Base-by-base conservation (phyloP, 2,797 vertebrate species). In the Enteromius trimaculatus region DNA sequence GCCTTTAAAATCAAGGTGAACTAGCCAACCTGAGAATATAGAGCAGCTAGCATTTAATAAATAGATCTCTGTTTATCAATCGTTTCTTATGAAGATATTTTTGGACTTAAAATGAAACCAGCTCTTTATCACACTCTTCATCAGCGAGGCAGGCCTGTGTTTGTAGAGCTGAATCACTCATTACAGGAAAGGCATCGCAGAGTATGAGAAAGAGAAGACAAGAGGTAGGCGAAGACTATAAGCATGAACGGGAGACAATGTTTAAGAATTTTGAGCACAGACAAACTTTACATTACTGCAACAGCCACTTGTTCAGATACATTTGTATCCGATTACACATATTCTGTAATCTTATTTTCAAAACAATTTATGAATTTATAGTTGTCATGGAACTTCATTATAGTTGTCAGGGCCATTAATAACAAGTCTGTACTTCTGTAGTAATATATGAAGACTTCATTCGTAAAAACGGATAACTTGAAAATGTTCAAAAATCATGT, bases 81-180 rank as follows among this genome's bases (percentile, higher is more conserved):
- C 16, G 47, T 42, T 42, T 42, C 39, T 42, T 49, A 31, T 53
- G 17, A 74, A 74, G 71, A 53, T 34, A 53, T 51, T 74, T 10
- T 74, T 74, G 49, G 17, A 13, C 37, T 37, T 37, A 1, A 37
- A 37, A 37, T 7, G 37, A 37, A 37, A 37, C 16, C 39, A 44
- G 68, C n/a, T n/a, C 68, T 26, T 44, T 44, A 70, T 70, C 21
- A 69, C 37, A 37, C 65, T 69, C 37, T 69, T 69, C 2, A 42
- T 69, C 68, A 16, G 68, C 23, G 39, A 44, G 39, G 39, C 39
- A 70, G 39, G 68, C 39, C 39, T 17, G n/a, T 70, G 68, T 70
- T 70, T 70, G 68, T 0, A 26, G 68, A 70, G 68, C 68, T 70
- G 39, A 44, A 70, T 70, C 64, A 65, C 17, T 37, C 62, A 8